Evolutionary conservation across 2,113 vertebrate genomes (phyloP).

Genomic region (Heterotilapia buettikoferi): DNA sequence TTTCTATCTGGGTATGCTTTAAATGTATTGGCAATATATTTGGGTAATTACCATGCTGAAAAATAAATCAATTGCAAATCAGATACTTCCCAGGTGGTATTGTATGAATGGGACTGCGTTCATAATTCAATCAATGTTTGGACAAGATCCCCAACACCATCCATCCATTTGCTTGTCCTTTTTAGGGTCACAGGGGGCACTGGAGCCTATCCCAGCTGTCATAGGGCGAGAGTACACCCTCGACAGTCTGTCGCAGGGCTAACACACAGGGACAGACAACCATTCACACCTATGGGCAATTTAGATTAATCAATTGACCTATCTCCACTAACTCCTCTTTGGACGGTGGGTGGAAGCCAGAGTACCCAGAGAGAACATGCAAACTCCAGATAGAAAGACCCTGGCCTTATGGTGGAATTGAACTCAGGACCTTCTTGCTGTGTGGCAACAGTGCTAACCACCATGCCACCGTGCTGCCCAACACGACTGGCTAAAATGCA

Average conservation of each 20-base stretch:
- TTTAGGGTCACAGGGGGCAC: neutral
- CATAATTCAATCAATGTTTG: neutral
- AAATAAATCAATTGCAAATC: neutral
- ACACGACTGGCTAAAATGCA: neutral
- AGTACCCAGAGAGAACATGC: neutral
- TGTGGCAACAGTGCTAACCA: too few species aligned
- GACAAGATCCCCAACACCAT: neutral
- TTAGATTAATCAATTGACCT: neutral
- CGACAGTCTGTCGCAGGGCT: neutral
- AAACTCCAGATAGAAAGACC: neutral
- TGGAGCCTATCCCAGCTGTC: neutral
- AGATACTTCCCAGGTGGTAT: neutral
- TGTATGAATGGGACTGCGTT: neutral
- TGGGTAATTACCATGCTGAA: neutral
- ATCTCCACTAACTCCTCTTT: neutral
- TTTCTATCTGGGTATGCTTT: neutral
- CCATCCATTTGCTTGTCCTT: neutral
- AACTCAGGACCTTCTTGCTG: neutral
- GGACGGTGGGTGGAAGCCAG: neutral
- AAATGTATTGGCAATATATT: neutral
- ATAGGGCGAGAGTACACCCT: neutral
- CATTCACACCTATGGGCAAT: neutral
- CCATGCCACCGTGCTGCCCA: neutral
- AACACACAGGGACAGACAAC: neutral
- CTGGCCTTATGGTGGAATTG: neutral